Evolutionary conservation across 2,113 vertebrate genomes (phyloP).

Genomic region (Mugil cephalus): DNA sequence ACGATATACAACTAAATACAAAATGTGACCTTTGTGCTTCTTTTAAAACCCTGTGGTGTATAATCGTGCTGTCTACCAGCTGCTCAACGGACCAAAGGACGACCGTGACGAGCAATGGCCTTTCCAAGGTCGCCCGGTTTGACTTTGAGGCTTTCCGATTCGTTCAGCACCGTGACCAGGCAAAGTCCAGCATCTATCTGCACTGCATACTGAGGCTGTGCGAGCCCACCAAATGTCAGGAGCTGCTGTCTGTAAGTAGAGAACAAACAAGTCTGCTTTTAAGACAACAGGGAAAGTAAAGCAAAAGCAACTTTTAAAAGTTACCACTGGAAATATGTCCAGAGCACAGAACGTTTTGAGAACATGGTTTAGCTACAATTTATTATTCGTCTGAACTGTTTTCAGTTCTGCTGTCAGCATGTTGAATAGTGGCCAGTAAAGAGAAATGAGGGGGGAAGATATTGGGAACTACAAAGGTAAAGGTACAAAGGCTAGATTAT

Average conservation of each 20-base stretch:
- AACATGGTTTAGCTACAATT: not conserved
- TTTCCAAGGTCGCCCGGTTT: constrained; percentile 71
- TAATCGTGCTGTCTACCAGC: constrained; percentile 47
- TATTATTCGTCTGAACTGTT: not conserved
- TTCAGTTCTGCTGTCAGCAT: not conserved
- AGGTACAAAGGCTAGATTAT: too few relatives aligned
- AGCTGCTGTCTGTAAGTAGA: constrained; percentile 71
- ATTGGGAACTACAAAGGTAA: not conserved
- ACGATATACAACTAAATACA: too few relatives aligned
- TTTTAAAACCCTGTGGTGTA: not conserved
- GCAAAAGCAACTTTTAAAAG: not conserved
- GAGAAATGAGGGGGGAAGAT: not conserved
- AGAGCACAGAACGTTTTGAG: not conserved
- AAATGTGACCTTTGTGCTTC: too few relatives aligned
- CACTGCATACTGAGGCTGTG: constrained; percentile 86
- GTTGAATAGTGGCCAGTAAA: not conserved
- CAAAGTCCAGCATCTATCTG: constrained; percentile 80
- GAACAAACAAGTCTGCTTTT: not conserved
- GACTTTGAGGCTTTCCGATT: constrained; percentile 86
- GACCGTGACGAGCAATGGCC: constrained; percentile 73
- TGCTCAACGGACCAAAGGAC: constrained; percentile 68
- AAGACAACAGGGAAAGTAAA: not conserved
- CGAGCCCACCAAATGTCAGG: constrained; percentile 78
- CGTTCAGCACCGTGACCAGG: constrained; percentile 74
- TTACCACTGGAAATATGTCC: not conserved